These are phyloP conservation scores for Chiloscyllium plagiosum DNA, from an alignment of 2,113 vertebrate genomes.

Conservation along the genomic window DNA sequence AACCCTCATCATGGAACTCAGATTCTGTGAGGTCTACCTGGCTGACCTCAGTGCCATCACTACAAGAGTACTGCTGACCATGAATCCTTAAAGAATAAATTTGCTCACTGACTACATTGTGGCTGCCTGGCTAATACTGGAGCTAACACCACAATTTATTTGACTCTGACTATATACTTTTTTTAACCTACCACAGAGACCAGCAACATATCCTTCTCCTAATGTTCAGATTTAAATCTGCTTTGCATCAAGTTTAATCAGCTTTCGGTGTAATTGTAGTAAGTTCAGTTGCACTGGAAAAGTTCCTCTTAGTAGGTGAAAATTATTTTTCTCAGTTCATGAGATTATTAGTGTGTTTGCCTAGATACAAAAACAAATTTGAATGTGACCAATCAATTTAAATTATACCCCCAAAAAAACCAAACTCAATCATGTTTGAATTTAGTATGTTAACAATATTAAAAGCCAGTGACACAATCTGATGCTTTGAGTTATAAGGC, in stretches of 20 bases:
- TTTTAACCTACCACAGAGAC: not conserved
- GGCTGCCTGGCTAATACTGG: not conserved
- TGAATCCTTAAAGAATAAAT: not conserved
- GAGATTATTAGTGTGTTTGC: not conserved
- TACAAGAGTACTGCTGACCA: not conserved
- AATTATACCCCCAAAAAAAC: too few relatives aligned
- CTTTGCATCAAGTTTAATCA: conserved; percentile 16
- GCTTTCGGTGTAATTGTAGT: not conserved
- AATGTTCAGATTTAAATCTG: not conserved
- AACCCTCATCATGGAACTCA: too few relatives aligned
- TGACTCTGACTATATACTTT: not conserved
- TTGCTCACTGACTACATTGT: not conserved
- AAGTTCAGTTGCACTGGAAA: conserved; percentile 21
- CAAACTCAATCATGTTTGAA: too few relatives aligned
- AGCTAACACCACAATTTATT: not conserved
- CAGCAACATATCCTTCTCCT: not conserved
- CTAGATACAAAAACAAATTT: too few relatives aligned
- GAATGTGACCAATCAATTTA: too few relatives aligned
- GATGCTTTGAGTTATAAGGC: too few relatives aligned
- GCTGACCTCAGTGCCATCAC: too few relatives aligned
- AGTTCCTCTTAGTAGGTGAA: not conserved
- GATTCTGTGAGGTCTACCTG: too few relatives aligned
- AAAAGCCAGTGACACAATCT: too few relatives aligned
- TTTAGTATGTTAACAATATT: too few relatives aligned
- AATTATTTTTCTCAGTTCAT: not conserved